A percentile compares a stretch with the other conserved stretches of the same genome.
phyloP scores from a whole-genome alignment of 2,797 vertebrate species.

The Morus bassanus region DNA sequence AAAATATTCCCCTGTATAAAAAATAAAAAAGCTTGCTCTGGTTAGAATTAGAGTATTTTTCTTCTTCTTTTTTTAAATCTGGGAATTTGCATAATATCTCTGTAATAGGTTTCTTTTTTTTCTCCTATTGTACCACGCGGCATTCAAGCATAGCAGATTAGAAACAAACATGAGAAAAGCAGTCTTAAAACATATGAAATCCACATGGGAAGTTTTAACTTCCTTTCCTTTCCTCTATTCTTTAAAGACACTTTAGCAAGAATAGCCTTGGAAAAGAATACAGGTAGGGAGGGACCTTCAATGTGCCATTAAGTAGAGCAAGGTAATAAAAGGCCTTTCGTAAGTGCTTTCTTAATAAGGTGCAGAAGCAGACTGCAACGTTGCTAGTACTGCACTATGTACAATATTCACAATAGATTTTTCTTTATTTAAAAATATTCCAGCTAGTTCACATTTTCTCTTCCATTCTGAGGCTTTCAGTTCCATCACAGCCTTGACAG shows the following conservation, averaged over 20 bases:
- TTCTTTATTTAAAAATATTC: constrained; percentile 73
- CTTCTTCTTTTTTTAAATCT: constrained; percentile 75
- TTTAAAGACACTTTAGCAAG: constrained; percentile 59
- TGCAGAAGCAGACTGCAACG: constrained; percentile 86
- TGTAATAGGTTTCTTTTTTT: constrained; percentile 70
- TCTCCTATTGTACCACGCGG: constrained; percentile 78
- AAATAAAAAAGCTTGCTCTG: constrained; percentile 85
- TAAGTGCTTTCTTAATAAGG: constrained; percentile 89
- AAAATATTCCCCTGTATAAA: constrained; percentile 87
- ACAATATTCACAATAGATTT: constrained; percentile 85
- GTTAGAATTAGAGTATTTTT: constrained; percentile 81
- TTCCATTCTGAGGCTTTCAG: constrained; percentile 74
- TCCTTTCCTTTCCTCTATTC: constrained; percentile 66
- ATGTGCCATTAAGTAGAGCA: constrained; percentile 75
- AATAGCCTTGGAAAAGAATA: constrained; percentile 56
- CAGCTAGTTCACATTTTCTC: constrained; percentile 84
- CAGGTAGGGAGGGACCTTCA: constrained; percentile 45
- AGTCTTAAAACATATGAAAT: constrained; percentile 74
- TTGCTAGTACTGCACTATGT: constrained; percentile 83
- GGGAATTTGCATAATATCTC: constrained; percentile 82
- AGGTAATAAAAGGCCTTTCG: constrained; percentile 75
- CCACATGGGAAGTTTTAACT: constrained; percentile 60
- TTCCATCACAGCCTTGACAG: constrained; percentile 72
- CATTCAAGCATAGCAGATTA: constrained; percentile 82
- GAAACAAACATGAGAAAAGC: constrained; percentile 77